These are phyloP conservation scores for Salmo trutta DNA, from an alignment of 2,797 vertebrate genomes.

Conservation along the genomic window DNA sequence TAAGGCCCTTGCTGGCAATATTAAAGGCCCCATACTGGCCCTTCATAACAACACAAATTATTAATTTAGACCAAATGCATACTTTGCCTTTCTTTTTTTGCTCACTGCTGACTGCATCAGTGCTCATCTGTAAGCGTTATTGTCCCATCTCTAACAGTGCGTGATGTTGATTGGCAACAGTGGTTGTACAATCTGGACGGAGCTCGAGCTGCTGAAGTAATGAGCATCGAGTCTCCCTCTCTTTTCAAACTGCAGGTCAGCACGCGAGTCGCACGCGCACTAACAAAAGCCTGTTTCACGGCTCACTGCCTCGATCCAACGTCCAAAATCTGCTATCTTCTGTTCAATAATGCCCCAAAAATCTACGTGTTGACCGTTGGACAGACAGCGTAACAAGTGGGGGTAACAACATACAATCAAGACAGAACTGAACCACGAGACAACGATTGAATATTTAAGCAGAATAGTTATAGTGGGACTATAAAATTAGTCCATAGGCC, in stretches of 20 bases:
- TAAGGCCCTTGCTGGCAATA: not conserved
- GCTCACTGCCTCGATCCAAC: slow-evolving; percentile 68
- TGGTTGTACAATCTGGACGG: not conserved
- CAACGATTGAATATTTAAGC: not conserved
- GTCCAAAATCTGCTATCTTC: slow-evolving; percentile 70
- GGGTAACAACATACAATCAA: slow-evolving; percentile 17
- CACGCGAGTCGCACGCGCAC: slow-evolving; percentile 82
- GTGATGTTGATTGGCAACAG: not conserved
- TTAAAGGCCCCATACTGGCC: not conserved
- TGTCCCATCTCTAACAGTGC: not conserved
- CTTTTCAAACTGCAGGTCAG: slow-evolving; percentile 58
- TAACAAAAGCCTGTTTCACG: slow-evolving; percentile 78
- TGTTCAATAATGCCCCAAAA: slow-evolving; percentile 40
- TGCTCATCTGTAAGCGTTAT: not conserved
- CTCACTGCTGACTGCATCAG: not conserved
- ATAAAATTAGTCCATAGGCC: not conserved
- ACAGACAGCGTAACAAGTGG: slow-evolving; percentile 28
- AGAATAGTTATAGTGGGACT: not conserved
- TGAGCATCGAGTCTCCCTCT: slow-evolving; percentile 31
- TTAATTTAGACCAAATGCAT: not conserved
- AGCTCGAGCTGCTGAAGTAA: slow-evolving; percentile 18
- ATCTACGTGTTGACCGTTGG: slow-evolving; percentile 40
- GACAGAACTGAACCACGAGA: slow-evolving; percentile 15
- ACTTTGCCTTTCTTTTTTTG: not conserved
- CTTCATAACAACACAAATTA: not conserved